Evolutionary conservation across 1,140 invertebrate species (phyloP).

Genomic region (Drosophila asahinai): DNA sequence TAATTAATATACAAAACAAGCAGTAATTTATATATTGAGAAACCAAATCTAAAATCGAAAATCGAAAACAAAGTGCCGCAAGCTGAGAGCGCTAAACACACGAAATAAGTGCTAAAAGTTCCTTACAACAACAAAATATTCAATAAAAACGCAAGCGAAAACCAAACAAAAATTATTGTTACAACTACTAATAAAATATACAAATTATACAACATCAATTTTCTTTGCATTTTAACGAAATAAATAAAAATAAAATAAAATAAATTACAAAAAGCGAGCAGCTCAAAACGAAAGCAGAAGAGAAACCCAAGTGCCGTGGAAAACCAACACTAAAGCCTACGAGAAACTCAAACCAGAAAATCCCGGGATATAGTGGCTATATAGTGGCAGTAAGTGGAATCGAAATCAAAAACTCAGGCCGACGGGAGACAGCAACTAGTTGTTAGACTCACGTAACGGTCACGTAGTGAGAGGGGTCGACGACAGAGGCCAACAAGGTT

Average conservation of each 20-base stretch:
- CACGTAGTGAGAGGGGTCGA: constrained; percentile 17
- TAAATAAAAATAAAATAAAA: constrained; percentile 2
- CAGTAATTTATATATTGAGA: constrained; percentile 31
- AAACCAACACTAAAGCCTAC: constrained; percentile 36
- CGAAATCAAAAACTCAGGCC: constrained; percentile 19
- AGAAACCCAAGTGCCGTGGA: constrained; percentile 61
- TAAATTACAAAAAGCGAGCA: constrained; percentile 24
- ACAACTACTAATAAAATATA: constrained; percentile 67
- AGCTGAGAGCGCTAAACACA: constrained; percentile 57
- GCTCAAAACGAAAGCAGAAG: constrained; percentile 22
- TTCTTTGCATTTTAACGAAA: constrained; percentile 67
- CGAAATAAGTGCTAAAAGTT: constrained; percentile 75
- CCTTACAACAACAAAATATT: constrained; percentile 60
- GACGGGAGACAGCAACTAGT: constrained; percentile 50
- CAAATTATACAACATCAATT: constrained; percentile 70
- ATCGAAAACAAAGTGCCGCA: constrained; percentile 72
- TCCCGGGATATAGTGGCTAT: background rate
- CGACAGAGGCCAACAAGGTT: constrained; percentile 72
- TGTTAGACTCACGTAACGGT: constrained; percentile 13
- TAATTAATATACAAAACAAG: constrained; percentile 33
- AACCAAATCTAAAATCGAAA: constrained; percentile 47
- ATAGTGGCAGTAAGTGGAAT: background rate
- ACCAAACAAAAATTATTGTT: constrained; percentile 57
- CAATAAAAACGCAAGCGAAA: constrained; percentile 13
- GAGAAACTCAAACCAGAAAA: constrained; percentile 11